A percentile compares a stretch with the other conserved stretches of the same genome.
These are phyloP conservation scores for Notechis scutatus DNA, from an alignment of 2,113 vertebrate species.

Conservation along the genomic window DNA sequence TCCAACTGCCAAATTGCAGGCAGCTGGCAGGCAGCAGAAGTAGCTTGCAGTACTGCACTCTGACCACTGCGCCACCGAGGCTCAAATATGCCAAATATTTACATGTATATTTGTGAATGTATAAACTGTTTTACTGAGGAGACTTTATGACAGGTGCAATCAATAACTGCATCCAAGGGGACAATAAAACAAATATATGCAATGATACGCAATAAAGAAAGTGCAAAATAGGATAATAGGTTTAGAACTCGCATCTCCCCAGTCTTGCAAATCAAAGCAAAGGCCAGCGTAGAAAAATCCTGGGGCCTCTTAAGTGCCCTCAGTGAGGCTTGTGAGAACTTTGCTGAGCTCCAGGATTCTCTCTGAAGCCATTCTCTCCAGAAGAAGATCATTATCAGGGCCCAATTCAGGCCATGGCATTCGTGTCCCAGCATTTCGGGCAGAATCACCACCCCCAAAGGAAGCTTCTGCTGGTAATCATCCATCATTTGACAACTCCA, in stretches of 20 bases:
- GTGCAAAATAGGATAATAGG: background rate
- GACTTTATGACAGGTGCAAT: background rate
- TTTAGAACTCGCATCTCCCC: background rate
- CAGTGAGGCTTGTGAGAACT: background rate
- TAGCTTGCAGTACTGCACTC: no score
- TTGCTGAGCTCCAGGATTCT: background rate
- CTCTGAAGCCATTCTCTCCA: background rate
- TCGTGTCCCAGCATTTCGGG: background rate
- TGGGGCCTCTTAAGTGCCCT: background rate
- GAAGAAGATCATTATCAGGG: background rate
- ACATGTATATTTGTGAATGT: background rate
- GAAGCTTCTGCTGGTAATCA: background rate
- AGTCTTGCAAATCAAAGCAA: no score
- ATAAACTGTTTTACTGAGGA: background rate
- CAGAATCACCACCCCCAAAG: background rate
- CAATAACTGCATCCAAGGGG: background rate
- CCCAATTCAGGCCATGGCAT: background rate
- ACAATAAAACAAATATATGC: background rate
- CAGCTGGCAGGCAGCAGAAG: no score
- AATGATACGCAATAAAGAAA: background rate
- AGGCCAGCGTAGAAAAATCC: background rate
- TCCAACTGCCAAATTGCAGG: no score
- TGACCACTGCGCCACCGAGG: no score
- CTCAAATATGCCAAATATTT: background rate
- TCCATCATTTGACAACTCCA: background rate